Base-by-base conservation (phyloP, 2,113 vertebrate genomes). In the Procapra przewalskii region DNA sequence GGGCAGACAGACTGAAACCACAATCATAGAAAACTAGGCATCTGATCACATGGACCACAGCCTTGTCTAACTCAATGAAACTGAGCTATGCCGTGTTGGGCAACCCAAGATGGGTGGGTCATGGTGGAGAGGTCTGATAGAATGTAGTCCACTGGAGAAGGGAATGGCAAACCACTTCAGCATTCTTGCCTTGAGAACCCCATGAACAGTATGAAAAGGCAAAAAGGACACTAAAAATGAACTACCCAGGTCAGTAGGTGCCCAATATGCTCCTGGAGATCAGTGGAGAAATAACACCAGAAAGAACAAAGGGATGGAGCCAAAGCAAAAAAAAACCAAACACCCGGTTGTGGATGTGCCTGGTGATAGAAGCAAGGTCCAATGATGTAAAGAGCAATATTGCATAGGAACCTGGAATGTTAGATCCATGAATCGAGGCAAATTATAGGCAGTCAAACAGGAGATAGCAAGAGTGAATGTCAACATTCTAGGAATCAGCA, bases 401-500 rank as follows among this genome's bases (percentile, higher is more conserved):
- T 67, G 33, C 33, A 67, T 36, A 36, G 64, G 64, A 67, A 67
- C 17, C 64, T 36, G n/a, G 64, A 67, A 67, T 19, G 33, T n/a
- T 21, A 67, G 64, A 0, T 67, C 64, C 33, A 21, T 36, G 64
- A 21, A 67, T 36, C 64, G 1, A 21, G 17, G 64, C n/a, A 67
- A 67, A 36, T 36, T 67, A 17, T 8, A 67, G 21, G 64, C 11
- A 4, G 4, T 67, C 64, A 67, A n/a, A 36, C 64, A 67, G 4
- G 64, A 11, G n/a, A 36, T 36, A 9, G n/a, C 17, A 21, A 10
- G 17, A 67, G 64, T 36, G 17, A 67, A 67, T 2, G 0, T 21
- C 0, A 0, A 67, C 8, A 67, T 67, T 36, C 33, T 36, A 67
- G 64, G 17, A 67, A 67, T 67, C 16, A 67, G 16, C 7, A 0